Conservation (phyloP, 2,113 vertebrate species). For the Hippocampus comes region DNA sequence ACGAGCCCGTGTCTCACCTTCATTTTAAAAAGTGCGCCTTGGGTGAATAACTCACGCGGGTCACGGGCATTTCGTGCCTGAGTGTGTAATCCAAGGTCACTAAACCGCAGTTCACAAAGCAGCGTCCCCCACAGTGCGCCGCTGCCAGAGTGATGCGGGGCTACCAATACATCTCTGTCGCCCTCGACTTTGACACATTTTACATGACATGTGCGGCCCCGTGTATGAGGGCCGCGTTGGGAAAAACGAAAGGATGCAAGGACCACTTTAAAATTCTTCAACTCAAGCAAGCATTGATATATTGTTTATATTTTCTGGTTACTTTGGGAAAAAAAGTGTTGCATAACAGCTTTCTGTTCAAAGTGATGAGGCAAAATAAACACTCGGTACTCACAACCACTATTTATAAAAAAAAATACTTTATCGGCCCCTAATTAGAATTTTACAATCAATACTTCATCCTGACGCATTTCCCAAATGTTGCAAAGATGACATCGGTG, state of each 20-base stretch:
- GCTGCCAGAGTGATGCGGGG: constrained; percentile 14
- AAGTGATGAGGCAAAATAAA: too few relatives aligned
- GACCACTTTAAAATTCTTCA: neutral
- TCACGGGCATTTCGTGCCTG: constrained; percentile 29
- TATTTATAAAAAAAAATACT: too few relatives aligned
- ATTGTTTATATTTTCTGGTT: too few relatives aligned
- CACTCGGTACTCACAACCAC: too few relatives aligned
- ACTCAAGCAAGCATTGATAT: too few relatives aligned
- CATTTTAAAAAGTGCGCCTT: constrained; percentile 8
- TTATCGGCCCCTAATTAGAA: too few relatives aligned
- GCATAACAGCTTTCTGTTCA: too few relatives aligned
- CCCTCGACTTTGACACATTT: constrained; percentile 26
- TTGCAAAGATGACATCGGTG: too few relatives aligned
- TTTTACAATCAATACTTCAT: too few relatives aligned
- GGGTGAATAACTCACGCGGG: constrained; percentile 19
- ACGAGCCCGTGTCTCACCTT: constrained; percentile 22
- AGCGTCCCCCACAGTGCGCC: constrained; percentile 4
- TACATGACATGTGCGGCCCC: constrained; percentile 15
- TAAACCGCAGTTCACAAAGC: constrained; percentile 14
- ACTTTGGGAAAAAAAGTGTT: too few relatives aligned
- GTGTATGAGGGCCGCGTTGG: constrained; percentile 1
- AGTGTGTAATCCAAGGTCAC: constrained; percentile 46
- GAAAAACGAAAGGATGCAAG: neutral
- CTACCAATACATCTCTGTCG: constrained; percentile 27
- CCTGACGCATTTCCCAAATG: too few relatives aligned